Evolutionary conservation across 2,113 vertebrate genomes (phyloP).

Genomic region (Pangasianodon gigas): DNA sequence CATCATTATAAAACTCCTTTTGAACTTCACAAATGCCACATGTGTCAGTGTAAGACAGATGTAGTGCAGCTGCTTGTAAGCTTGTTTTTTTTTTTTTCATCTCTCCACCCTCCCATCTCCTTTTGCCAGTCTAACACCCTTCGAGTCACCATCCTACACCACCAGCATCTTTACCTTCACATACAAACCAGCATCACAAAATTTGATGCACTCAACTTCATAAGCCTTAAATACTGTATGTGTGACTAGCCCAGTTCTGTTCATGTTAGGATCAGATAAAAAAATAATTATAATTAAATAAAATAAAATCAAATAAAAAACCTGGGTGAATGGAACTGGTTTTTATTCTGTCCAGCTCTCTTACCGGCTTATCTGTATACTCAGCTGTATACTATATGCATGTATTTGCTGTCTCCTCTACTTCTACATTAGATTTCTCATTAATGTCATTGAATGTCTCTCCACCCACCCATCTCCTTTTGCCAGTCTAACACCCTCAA

Average conservation of each 20-base stretch:
- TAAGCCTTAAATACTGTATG: background rate
- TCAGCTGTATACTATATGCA: no score
- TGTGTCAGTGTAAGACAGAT: conserved; percentile 78
- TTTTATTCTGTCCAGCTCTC: no score
- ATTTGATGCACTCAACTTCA: conserved; percentile 10
- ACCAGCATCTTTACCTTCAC: conserved; percentile 20
- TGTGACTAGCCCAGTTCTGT: background rate
- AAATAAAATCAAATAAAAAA: no score
- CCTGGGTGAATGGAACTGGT: no score
- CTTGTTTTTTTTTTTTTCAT: conserved; percentile 63
- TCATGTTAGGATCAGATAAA: background rate
- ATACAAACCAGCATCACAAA: conserved; percentile 34
- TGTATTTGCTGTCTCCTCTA: no score
- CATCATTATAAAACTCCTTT: conserved; percentile 76
- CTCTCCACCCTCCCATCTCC: conserved; percentile 41
- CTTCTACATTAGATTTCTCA: no score
- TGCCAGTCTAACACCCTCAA: conserved; percentile 14
- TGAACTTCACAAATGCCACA: conserved; percentile 80
- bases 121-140: conserved; percentile 23
- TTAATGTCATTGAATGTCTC: conserved; percentile 10
- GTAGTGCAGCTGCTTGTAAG: conserved; percentile 73
- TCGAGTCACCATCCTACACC: conserved; percentile 12
- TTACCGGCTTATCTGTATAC: no score
- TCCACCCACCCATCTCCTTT: conserved; percentile 37
- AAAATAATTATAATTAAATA: no score